phyloP scores from a whole-genome alignment of 2,888 invertebrate genomes.

The Lagria hirta region DNA sequence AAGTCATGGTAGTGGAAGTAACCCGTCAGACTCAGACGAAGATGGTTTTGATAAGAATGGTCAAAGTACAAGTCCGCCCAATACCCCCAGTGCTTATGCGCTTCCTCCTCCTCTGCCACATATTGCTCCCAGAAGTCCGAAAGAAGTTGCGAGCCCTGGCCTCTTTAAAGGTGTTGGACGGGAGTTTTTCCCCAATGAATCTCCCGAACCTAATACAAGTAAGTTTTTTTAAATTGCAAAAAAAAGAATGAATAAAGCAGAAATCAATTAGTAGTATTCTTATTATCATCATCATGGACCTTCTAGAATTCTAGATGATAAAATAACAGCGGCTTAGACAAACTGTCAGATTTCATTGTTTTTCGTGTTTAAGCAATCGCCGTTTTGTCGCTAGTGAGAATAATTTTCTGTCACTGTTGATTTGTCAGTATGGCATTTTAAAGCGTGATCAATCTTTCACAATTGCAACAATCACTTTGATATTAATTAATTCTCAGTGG shows the following conservation, averaged over 20 bases:
- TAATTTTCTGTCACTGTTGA: too few species aligned
- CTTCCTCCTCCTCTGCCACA: constrained; percentile 51
- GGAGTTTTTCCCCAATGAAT: constrained; percentile 77
- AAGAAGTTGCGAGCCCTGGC: constrained; percentile 56
- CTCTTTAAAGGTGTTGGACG: constrained; percentile 58
- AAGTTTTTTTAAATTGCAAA: constrained; percentile 56
- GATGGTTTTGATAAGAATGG: constrained; percentile 58
- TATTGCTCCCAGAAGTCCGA: constrained; percentile 63
- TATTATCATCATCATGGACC: too few species aligned
- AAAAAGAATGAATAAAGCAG: background rate
- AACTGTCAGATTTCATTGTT: too few species aligned
- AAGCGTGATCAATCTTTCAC: too few species aligned
- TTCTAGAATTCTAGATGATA: too few species aligned
- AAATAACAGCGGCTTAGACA: too few species aligned
- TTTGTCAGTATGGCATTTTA: too few species aligned
- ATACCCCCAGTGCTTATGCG: constrained; percentile 57
- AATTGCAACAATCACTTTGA: too few species aligned
- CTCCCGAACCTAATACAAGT: constrained; percentile 87
- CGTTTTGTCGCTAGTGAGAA: too few species aligned
- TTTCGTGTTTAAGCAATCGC: too few species aligned
- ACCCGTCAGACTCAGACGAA: constrained; percentile 82
- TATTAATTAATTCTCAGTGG: too few species aligned
- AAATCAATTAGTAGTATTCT: too few species aligned
- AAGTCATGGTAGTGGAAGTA: constrained; percentile 61
- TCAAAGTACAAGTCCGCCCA: constrained; percentile 56